Percentiles rank a stretch among this genome's conserved stretches.
Evolutionary conservation across 1,140 invertebrate species (phyloP).

Genomic region (fruit fly (Drosophila melanogaster)): DNA sequence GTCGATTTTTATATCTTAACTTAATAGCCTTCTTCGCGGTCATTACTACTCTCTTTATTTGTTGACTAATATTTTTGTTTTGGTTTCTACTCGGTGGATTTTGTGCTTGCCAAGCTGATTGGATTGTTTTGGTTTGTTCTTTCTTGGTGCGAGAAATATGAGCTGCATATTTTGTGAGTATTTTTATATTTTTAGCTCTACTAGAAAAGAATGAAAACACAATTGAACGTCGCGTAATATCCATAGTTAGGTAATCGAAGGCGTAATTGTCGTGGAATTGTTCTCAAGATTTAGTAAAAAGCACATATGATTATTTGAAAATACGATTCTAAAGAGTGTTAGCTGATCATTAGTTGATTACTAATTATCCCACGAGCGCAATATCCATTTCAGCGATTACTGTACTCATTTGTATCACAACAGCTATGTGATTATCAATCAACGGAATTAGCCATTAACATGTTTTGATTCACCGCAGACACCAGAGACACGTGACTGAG

Average conservation of each 20-base stretch:
- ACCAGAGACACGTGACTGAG: constrained; percentile 31
- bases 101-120: constrained; percentile 47
- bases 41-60: constrained; percentile 48
- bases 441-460: constrained; percentile 38
- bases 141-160: constrained; percentile 55
- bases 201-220: constrained; percentile 57
- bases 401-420: constrained; percentile 18
- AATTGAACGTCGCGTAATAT: constrained; percentile 43
- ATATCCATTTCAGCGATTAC: constrained; percentile 10
- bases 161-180: constrained; percentile 53
- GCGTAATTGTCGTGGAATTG: constrained; percentile 27
- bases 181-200: constrained; percentile 52
- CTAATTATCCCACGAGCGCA: not conserved
- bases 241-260: constrained; percentile 50
- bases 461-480: constrained; percentile 30
- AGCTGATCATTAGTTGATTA: constrained; percentile 16
- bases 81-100: constrained; percentile 32
- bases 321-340: not conserved
- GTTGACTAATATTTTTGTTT: constrained; percentile 51
- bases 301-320: constrained; percentile 18
- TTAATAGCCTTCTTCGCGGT: constrained; percentile 30
- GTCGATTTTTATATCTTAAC: constrained; percentile 8
- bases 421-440: constrained; percentile 28
- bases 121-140: constrained; percentile 21
- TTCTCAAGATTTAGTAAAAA: constrained; percentile 16